Evolutionary conservation across 2,797 vertebrate genomes (phyloP).

Genomic region (Vipera latastei): DNA sequence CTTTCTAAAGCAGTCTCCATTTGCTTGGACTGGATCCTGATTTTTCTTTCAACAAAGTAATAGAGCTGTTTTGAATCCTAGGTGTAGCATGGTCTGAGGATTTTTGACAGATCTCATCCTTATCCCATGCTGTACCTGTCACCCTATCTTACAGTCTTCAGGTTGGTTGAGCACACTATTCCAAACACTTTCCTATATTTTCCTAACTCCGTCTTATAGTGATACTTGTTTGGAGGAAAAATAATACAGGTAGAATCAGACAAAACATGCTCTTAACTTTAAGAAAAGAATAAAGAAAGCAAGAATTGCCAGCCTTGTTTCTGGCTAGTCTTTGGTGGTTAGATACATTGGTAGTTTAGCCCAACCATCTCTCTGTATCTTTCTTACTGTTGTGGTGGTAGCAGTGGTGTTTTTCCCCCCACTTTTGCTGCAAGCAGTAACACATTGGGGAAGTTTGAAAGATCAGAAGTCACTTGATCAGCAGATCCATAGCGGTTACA

Average conservation of each 20-base stretch:
- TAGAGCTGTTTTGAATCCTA: not conserved
- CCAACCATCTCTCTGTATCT: not conserved
- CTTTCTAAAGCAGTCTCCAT: too few species aligned
- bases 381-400: not conserved
- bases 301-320: not conserved
- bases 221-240: not conserved
- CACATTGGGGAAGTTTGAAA: not conserved
- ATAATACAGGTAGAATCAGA: not conserved
- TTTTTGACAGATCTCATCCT: not conserved
- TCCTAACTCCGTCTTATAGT: not conserved
- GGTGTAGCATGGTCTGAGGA: not conserved
- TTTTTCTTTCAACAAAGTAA: too few species aligned
- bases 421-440: not conserved
- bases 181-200: not conserved
- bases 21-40: too few species aligned
- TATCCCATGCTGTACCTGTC: not conserved
- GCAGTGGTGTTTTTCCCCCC: not conserved
- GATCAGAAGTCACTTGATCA: not conserved
- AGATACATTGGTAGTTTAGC: not conserved
- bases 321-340: not conserved
- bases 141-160: not conserved
- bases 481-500: not conserved
- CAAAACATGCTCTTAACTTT: not conserved
- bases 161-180: not conserved
- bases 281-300: not conserved